Percentiles rank a stretch among this genome's conserved stretches.
Conservation (phyloP, 2,888 invertebrate genomes). For the Ennomos fuscantarius region DNA sequence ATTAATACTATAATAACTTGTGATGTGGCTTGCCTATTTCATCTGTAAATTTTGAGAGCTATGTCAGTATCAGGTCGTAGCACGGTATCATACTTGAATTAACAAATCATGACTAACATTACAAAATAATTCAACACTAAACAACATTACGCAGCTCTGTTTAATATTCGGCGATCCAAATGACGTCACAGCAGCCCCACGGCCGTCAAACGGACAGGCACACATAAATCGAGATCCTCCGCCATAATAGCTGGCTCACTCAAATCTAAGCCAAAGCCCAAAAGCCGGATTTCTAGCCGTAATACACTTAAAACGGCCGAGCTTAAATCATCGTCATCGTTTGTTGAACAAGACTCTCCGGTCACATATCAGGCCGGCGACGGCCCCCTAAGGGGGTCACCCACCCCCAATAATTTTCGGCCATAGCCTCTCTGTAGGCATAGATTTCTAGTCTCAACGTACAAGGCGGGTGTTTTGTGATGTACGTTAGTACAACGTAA, state of each 20-base stretch:
- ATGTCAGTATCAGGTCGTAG: no score
- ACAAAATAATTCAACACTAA: background rate
- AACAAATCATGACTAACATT: background rate
- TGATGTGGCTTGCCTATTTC: no score
- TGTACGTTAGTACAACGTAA: slow-evolving; percentile 58
- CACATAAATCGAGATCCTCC: slow-evolving; percentile 76
- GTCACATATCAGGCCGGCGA: slow-evolving; percentile 82
- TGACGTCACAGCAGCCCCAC: slow-evolving; percentile 41
- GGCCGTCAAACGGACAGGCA: slow-evolving; percentile 57
- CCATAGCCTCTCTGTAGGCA: slow-evolving; percentile 70
- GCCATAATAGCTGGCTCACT: slow-evolving; percentile 77
- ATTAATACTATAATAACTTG: no score
- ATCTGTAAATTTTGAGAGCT: no score
- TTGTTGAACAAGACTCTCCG: slow-evolving; percentile 85
- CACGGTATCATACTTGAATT: no score
- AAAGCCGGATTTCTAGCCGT: slow-evolving; percentile 82
- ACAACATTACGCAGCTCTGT: slow-evolving; percentile 28
- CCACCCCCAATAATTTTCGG: slow-evolving; percentile 75
- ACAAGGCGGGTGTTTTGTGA: slow-evolving; percentile 72
- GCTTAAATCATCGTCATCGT: slow-evolving; percentile 86
- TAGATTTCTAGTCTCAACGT: slow-evolving; percentile 77
- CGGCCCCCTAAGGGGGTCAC: slow-evolving; percentile 47
- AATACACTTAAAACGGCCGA: slow-evolving; percentile 84
- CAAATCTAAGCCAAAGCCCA: slow-evolving; percentile 78
- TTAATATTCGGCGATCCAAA: slow-evolving; percentile 41